Evolutionary conservation across 2,888 invertebrate species (phyloP).

Genomic region (Nomada fabriciana): DNA sequence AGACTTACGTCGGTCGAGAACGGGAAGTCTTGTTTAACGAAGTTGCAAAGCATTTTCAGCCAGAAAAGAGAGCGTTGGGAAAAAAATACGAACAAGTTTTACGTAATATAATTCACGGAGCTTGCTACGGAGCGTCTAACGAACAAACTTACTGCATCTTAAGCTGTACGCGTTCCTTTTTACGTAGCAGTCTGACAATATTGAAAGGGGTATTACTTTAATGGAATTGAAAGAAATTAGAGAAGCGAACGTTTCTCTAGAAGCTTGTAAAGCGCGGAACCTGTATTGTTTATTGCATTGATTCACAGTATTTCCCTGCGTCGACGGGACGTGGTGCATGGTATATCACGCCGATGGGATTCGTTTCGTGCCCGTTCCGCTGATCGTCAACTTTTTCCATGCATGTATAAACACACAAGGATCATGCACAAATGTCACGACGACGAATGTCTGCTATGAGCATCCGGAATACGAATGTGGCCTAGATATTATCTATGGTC

Average conservation of each 20-base stretch:
- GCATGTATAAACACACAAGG: constrained; percentile 21
- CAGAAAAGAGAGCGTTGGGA: constrained; percentile 23
- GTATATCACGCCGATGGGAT: neutral
- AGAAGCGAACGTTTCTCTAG: neutral
- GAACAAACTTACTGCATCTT: constrained; percentile 33
- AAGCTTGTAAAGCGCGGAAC: neutral
- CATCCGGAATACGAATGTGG: constrained; percentile 48
- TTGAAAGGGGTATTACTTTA: neutral
- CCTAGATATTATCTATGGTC: constrained; percentile 55
- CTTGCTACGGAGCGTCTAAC: constrained; percentile 17
- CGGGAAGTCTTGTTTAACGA: constrained; percentile 31
- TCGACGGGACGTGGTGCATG: neutral
- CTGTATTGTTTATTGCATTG: neutral
- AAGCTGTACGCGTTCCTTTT: too few species aligned
- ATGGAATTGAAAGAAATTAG: constrained; percentile 10
- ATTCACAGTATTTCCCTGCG: neutral
- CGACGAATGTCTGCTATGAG: constrained; percentile 36
- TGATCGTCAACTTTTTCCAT: constrained; percentile 18
- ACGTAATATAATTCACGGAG: constrained; percentile 54
- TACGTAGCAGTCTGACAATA: too few species aligned
- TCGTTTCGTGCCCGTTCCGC: constrained; percentile 8
- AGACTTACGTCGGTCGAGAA: constrained; percentile 1
- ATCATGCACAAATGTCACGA: constrained; percentile 19
- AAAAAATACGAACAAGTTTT: constrained; percentile 33
- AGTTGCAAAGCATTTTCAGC: constrained; percentile 46